phyloP scores from a whole-genome alignment of 2,888 invertebrate species.

The Catocala sponsa region DNA sequence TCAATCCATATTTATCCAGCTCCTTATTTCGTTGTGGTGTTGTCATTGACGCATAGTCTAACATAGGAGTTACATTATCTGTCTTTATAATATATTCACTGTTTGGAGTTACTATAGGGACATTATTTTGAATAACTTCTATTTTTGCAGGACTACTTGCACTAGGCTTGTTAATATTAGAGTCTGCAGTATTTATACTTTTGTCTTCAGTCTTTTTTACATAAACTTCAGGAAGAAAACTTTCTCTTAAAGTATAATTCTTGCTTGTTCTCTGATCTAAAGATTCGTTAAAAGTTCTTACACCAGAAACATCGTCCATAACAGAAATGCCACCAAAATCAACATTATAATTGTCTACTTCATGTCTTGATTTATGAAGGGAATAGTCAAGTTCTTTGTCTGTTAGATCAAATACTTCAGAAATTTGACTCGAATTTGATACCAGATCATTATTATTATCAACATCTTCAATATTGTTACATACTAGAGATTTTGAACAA shows the following conservation, averaged over 20 bases:
- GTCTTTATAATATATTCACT: conserved; percentile 85
- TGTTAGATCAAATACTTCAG: conserved; percentile 75
- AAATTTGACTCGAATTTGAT: conserved; percentile 59
- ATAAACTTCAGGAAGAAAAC: conserved; percentile 39
- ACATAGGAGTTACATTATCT: conserved; percentile 87
- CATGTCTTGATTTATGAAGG: conserved; percentile 68
- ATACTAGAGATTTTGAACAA: conserved; percentile 4
- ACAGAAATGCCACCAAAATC: conserved; percentile 64
- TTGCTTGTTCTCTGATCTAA: conserved; percentile 4
- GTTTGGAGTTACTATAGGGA: conserved; percentile 70
- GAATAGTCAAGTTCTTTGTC: conserved; percentile 91
- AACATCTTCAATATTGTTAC: conserved; percentile 15
- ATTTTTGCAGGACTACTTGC: conserved; percentile 17
- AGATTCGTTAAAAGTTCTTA: conserved; percentile 31
- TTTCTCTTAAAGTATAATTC: conserved; percentile 18
- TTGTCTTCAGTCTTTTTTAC: conserved; percentile 22
- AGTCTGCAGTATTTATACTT: neutral
- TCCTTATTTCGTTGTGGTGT: conserved; percentile 87
- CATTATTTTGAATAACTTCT: conserved; percentile 9
- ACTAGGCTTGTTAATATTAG: neutral
- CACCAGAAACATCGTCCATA: conserved; percentile 52
- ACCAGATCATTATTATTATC: conserved; percentile 27
- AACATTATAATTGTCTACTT: conserved; percentile 57
- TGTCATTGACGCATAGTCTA: conserved; percentile 87
- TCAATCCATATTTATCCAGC: conserved; percentile 90